phyloP scores from a whole-genome alignment of 1,140 invertebrate genomes.

The Monomorium pharaonis region DNA sequence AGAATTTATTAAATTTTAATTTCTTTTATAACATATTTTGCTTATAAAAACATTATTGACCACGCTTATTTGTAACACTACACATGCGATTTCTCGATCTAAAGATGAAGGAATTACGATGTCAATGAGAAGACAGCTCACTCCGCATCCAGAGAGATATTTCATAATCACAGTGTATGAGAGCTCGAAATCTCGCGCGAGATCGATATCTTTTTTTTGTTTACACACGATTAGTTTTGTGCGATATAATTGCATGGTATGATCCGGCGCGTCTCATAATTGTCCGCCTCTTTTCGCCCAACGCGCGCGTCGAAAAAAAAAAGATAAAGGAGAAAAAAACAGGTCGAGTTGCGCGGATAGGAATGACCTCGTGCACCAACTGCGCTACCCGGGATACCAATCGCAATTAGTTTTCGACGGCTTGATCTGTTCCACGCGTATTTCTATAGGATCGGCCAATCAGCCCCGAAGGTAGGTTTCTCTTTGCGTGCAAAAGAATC shows the following conservation, averaged over 20 bases:
- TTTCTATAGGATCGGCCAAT: slow-evolving; percentile 69
- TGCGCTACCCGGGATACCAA: slow-evolving; percentile 46
- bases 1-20: background rate
- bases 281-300: slow-evolving; percentile 36
- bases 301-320: background rate
- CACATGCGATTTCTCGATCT: background rate
- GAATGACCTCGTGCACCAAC: slow-evolving; percentile 39
- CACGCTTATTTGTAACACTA: background rate
- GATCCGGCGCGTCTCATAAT: slow-evolving; percentile 39
- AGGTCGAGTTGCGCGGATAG: slow-evolving; percentile 26
- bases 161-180: slow-evolving; percentile 51
- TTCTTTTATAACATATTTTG: background rate
- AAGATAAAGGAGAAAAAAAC: slow-evolving; percentile 17
- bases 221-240: slow-evolving; percentile 59
- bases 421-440: slow-evolving; percentile 60
- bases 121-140: slow-evolving; percentile 41
- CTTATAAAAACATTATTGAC: background rate
- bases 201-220: slow-evolving; percentile 62
- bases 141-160: slow-evolving; percentile 16
- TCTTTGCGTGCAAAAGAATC: slow-evolving; percentile 60
- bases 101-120: background rate
- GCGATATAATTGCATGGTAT: slow-evolving; percentile 53
- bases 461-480: slow-evolving; percentile 67
- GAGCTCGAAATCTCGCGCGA: background rate
- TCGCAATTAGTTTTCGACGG: slow-evolving; percentile 72